A percentile compares a stretch with the other conserved stretches of the same genome.
Evolutionary conservation across 2,113 vertebrate species (phyloP).

Genomic region (Ramphastos sulfuratus): DNA sequence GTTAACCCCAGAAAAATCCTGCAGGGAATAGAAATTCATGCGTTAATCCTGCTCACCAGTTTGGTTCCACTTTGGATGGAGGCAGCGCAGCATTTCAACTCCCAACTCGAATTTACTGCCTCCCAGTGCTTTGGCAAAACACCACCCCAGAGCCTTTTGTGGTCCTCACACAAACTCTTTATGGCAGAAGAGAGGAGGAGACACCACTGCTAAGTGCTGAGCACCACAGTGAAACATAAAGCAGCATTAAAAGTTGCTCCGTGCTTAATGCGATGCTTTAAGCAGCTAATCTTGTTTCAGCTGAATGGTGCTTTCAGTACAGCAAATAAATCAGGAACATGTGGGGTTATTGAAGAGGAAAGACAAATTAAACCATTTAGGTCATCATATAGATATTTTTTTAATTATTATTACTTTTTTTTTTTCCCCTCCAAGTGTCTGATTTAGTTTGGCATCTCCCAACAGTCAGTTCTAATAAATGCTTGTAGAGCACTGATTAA

Average conservation of each 20-base stretch:
- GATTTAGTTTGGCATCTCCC: slow-evolving; percentile 55
- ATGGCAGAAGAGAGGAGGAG: slow-evolving; percentile 3
- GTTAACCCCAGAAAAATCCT: slow-evolving; percentile 48
- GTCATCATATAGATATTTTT: slow-evolving; percentile 45
- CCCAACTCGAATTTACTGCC: background rate
- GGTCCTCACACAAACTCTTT: background rate
- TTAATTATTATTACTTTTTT: background rate
- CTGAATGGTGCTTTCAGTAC: slow-evolving; percentile 60
- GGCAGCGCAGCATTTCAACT: background rate
- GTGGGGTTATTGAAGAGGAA: slow-evolving; percentile 60
- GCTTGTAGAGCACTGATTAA: slow-evolving; percentile 48
- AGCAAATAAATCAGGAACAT: slow-evolving; percentile 48
- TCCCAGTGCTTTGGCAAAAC: background rate
- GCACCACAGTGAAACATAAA: slow-evolving; percentile 13
- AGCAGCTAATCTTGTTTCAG: slow-evolving; percentile 49
- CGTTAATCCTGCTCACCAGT: slow-evolving; percentile 8
- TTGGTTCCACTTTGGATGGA: background rate
- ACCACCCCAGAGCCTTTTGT: background rate
- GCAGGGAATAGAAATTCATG: slow-evolving; percentile 1
- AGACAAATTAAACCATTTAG: slow-evolving; percentile 64
- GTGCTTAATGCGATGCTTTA: slow-evolving; percentile 19
- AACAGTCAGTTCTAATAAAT: slow-evolving; percentile 65
- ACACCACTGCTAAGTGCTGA: background rate
- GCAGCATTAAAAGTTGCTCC: slow-evolving; percentile 15
- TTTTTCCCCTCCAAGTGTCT: background rate